Evolutionary conservation across 1,140 invertebrate species (phyloP).

Genomic region (Phortica variegata): DNA sequence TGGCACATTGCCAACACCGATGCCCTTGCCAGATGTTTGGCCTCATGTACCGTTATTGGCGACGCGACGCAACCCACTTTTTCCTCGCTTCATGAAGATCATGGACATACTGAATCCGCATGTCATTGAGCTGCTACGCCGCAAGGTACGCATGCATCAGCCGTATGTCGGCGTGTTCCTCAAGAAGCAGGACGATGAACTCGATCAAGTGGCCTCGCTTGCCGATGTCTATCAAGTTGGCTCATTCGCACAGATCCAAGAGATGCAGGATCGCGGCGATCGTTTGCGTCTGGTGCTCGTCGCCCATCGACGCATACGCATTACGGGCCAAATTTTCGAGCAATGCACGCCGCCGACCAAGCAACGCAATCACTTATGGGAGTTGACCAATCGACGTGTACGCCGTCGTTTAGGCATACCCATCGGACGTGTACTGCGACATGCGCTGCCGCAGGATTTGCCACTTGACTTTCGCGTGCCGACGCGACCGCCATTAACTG

Average conservation of each 20-base stretch:
- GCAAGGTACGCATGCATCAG: slow-evolving; percentile 91
- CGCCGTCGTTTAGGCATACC: background rate
- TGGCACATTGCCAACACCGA: slow-evolving; percentile 71
- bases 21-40: slow-evolving; percentile 95
- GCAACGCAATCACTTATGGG: slow-evolving; percentile 27
- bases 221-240: slow-evolving; percentile 87
- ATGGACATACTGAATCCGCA: slow-evolving; percentile 85
- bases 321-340: slow-evolving; percentile 71
- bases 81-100: slow-evolving; percentile 95
- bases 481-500: background rate
- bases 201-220: slow-evolving; percentile 78
- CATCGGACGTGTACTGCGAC: slow-evolving; percentile 58
- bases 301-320: slow-evolving; percentile 81
- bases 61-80: slow-evolving; percentile 90
- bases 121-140: slow-evolving; percentile 82
- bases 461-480: background rate
- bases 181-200: slow-evolving; percentile 80
- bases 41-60: slow-evolving; percentile 94
- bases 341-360: slow-evolving; percentile 61
- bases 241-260: slow-evolving; percentile 95
- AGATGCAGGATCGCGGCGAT: slow-evolving; percentile 91
- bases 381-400: background rate
- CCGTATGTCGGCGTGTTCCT: slow-evolving; percentile 96
- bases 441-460: no score
- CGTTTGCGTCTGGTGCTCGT: slow-evolving; percentile 79